A percentile compares a stretch with the other conserved stretches of the same genome.
Evolutionary conservation across 1,140 invertebrate genomes (phyloP).

Genomic region (Sminthurides bifidus): DNA sequence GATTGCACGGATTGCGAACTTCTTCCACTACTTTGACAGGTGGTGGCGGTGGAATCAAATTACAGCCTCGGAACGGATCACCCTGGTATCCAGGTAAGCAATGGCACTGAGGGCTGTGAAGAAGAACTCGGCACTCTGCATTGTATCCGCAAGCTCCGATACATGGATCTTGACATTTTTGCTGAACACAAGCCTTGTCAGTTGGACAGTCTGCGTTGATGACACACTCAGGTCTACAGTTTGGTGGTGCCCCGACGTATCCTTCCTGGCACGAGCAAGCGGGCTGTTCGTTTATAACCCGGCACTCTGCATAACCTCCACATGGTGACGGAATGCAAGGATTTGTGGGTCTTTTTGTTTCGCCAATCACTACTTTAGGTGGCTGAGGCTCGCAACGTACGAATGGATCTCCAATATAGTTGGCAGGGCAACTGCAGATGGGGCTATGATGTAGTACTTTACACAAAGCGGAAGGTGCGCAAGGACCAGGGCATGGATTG

Average conservation of each 20-base stretch:
- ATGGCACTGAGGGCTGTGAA: conserved; percentile 61
- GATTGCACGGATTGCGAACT: conserved; percentile 31
- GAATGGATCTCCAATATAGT: not conserved
- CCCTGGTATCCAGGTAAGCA: conserved; percentile 62
- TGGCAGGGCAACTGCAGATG: not conserved
- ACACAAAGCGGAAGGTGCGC: not conserved
- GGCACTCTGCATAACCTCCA: conserved; percentile 61
- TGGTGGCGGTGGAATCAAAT: conserved; percentile 50
- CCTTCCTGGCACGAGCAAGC: conserved; percentile 52
- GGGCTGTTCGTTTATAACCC: conserved; percentile 42
- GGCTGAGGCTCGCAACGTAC: not conserved
- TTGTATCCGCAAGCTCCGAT: conserved; percentile 52
- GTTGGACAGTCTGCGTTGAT: conserved; percentile 44
- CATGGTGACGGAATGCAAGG: conserved; percentile 34
- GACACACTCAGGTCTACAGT: conserved; percentile 14
- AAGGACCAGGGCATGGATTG: conserved; percentile 40
- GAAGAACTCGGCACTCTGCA: conserved; percentile 44
- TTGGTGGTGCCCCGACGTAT: conserved; percentile 47
- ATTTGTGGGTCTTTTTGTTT: conserved; percentile 48
- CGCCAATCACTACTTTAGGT: conserved; percentile 33
- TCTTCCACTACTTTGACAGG: not conserved
- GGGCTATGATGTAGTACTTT: not conserved
- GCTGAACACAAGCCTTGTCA: conserved; percentile 47
- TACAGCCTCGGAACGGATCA: conserved; percentile 62
- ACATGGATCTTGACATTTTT: conserved; percentile 59